Conservation (phyloP, 2,888 invertebrate species). For the Augiades crinisus region DNA sequence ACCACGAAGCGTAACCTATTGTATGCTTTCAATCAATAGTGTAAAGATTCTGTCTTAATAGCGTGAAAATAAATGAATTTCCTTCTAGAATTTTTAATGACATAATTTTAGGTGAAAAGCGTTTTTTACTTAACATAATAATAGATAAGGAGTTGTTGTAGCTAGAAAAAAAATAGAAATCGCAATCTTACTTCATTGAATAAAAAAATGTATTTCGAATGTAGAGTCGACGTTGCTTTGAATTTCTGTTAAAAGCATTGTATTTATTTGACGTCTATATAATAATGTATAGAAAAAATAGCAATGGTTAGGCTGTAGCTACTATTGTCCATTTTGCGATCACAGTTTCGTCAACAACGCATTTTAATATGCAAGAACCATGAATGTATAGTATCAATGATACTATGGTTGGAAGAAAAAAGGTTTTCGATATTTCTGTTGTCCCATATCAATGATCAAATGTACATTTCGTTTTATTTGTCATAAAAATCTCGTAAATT, state of each 20-base stretch:
- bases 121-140: conserved; percentile 22
- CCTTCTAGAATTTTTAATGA: conserved; percentile 16
- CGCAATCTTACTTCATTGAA: conserved; percentile 4
- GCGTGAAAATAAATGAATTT: background rate
- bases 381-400: too few relatives aligned
- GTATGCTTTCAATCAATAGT: conserved; percentile 13
- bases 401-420: too few relatives aligned
- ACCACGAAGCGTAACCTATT: conserved; percentile 5
- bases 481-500: too few relatives aligned
- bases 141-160: conserved; percentile 19
- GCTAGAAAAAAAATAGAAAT: conserved; percentile 15
- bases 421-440: too few relatives aligned
- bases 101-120: conserved; percentile 13
- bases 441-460: too few relatives aligned
- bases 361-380: too few relatives aligned
- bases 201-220: background rate
- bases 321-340: too few relatives aligned
- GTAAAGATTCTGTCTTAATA: background rate
- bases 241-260: background rate
- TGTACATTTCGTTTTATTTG: too few relatives aligned
- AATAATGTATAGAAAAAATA: too few relatives aligned
- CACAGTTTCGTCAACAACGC: too few relatives aligned
- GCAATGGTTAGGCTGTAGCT: too few relatives aligned
- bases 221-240: conserved; percentile 1
- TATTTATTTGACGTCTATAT: background rate